phyloP scores from a whole-genome alignment of 2,888 invertebrate species.

The Matsumyia berberina region DNA sequence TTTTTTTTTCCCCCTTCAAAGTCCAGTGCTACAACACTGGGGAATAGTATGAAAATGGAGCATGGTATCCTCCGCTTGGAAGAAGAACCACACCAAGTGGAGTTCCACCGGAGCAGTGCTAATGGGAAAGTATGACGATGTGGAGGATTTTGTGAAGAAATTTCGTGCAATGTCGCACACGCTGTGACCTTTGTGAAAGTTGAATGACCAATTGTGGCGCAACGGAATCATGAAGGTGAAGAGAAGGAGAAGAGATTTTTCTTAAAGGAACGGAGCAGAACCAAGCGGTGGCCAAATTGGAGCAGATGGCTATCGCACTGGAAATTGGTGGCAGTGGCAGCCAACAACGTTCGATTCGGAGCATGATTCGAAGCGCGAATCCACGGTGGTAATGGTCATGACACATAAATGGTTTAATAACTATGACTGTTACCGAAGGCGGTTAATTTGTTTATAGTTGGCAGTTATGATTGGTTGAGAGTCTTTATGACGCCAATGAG shows the following conservation, averaged over 20 bases:
- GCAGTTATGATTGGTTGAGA: neutral
- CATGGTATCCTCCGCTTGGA: constrained; percentile 15
- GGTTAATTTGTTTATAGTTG: constrained; percentile 40
- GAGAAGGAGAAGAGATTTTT: constrained; percentile 19
- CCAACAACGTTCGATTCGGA: constrained; percentile 30
- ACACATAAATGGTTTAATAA: constrained; percentile 61
- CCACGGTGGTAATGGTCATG: constrained; percentile 51
- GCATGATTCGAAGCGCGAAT: constrained; percentile 39
- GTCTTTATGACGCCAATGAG: too few relatives aligned
- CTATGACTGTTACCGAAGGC: constrained; percentile 31
- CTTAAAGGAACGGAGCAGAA: constrained; percentile 13
- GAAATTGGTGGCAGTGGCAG: constrained; percentile 47
- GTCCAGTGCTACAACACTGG: neutral
- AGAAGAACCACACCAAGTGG: constrained; percentile 23
- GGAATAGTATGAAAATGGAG: constrained; percentile 23
- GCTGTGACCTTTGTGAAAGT: constrained; percentile 76
- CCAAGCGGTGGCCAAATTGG: constrained; percentile 51
- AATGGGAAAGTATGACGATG: constrained; percentile 59
- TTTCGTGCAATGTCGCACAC: constrained; percentile 75
- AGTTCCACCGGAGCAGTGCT: constrained; percentile 50
- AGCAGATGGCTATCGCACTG: constrained; percentile 71
- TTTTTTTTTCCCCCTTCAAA: constrained; percentile 47
- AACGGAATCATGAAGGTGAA: constrained; percentile 12
- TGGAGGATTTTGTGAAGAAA: constrained; percentile 42
- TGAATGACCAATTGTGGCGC: constrained; percentile 74